Base-by-base conservation (phyloP, 2,888 invertebrate species). In the Synanthedon vespiformis region DNA sequence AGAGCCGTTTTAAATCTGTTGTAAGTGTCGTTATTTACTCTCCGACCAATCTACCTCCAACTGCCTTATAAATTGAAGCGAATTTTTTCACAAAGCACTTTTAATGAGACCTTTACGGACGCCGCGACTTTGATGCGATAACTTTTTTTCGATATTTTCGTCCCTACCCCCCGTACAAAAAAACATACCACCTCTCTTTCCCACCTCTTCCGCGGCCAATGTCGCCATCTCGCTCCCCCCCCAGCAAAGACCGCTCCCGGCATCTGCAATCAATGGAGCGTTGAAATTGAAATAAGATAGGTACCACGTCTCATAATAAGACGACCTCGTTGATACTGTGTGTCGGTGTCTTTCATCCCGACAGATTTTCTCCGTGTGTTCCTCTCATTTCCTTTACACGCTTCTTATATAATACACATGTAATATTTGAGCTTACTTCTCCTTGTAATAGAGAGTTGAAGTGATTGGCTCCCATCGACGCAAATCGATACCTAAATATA, bases 241-340 rank as follows among this genome's bases (percentile, higher is more conserved):
- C 58, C 61, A 63, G 64, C 74, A 76, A 72, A 74, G 70, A 71
- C 65, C 72, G 74, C 76, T 74, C 70, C 70, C 74, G 78, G 81
- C 80, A 80, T 84, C 84, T 85, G 84, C 81, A 86, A 80, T 83
- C 85, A 86, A 86, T 87, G 85, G 80, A 80, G 80, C 85, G 86
- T 78, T 80, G 72, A 83, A 86, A 85, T 86, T 86, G 84, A 81
- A 85, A 84, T 84, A 82, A 83, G 84, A 85, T 83, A 79, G 78
- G 75, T 77, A 75, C 70, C 75, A 67, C 74, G 70, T 69, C 68
- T 77, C 75, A 73, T 79, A 82, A 80, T 77, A 79, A 75, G 74
- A 67, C 67, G 61, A 64, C 67, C 56, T 53, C 56, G 55, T 54
- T 56, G 56, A 61, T 61, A 62, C 59, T 56, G 34, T 34, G 27